Base-by-base conservation (phyloP, 2,888 invertebrate species). In the Leptopilina syphax region DNA sequence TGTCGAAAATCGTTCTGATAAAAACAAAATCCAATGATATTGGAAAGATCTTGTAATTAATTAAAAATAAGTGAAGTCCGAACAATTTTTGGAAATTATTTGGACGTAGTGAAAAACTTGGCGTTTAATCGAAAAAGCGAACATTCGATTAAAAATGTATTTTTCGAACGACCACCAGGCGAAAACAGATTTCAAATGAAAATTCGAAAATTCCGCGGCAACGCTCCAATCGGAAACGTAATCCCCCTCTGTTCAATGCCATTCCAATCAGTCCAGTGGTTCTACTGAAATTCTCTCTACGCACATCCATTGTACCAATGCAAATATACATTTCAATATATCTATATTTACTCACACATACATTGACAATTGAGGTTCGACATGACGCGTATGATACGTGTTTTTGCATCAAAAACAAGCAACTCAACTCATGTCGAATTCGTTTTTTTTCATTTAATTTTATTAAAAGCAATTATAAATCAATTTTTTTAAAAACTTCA, bases 251-350 rank as follows among this genome's bases (percentile, higher is more conserved):
- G 82, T 88, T 87, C 88, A 86, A 88, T 88, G 87, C 86, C 88
- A 85, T 83, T 83, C 85, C 85, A 85, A 88, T 88, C 87, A 87
- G 88, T 88, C 86, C 87, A 81, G 86, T 80, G 86, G 88, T 87
- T 86, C 86, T 85, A 84, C 85, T 86, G 87, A 87, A 88, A 88
- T 88, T 88, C 87, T 86, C 87, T 87, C 86, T 87, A 85, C 86
- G 83, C 86, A 79, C 80, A 79, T 76, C 80, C 66, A 78, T 79
- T 81, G 78, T 80, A 65, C 10, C 57, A 47, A 34, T 63, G 82
- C 80, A 83, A 78, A 80, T 81, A 79, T 81, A 50, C 10, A 44
- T 77, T 76, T 65, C 78, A 80, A 80, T 81, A 80, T 81, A 81
- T 27, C 50, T 57, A 54, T 79, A 65, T 79, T 63, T 27, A 18